Percentiles rank a stretch among this genome's conserved stretches.
Evolutionary conservation across 2,888 invertebrate genomes (phyloP).

Genomic region (Cataglyphis altisquamis): DNA sequence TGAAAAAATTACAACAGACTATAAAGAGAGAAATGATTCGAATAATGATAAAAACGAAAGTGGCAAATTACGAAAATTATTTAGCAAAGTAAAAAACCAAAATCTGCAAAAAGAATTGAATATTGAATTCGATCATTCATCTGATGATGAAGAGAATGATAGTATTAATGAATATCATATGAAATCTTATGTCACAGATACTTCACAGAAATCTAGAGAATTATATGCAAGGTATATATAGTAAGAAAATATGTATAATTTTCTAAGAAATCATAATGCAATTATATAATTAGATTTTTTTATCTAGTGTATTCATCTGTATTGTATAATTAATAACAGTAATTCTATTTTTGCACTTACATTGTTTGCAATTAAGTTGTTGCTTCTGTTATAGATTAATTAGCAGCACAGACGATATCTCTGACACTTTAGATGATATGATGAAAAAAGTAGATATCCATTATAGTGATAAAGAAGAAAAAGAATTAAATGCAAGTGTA

Average conservation of each 20-base stretch:
- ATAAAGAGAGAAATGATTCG: conserved; percentile 29
- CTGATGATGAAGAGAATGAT: conserved; percentile 71
- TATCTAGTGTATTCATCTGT: not conserved
- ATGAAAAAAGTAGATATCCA: conserved; percentile 13
- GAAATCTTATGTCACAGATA: conserved; percentile 25
- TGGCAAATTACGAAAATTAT: conserved; percentile 59
- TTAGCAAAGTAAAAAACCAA: conserved; percentile 57
- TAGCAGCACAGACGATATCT: conserved; percentile 57
- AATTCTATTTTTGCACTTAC: not conserved
- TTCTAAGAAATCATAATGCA: not conserved
- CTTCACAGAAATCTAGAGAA: conserved; percentile 76
- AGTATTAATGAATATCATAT: conserved; percentile 48
- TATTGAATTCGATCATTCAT: conserved; percentile 71
- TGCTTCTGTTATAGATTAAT: conserved; percentile 68
- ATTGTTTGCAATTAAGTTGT: not conserved
- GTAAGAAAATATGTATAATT: conserved; percentile 2
- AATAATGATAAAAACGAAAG: conserved; percentile 43
- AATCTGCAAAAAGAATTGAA: conserved; percentile 68
- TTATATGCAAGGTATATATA: conserved; percentile 78
- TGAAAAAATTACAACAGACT: conserved; percentile 22
- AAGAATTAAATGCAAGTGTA: conserved; percentile 36
- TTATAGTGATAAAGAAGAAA: conserved; percentile 35
- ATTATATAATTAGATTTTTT: conserved; percentile 9
- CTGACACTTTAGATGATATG: conserved; percentile 43
- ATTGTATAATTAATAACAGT: not conserved